Percentiles rank a stretch among this genome's conserved stretches.
These are phyloP conservation scores for Orgyia antiqua DNA, from an alignment of 2,888 invertebrate genomes.

Conservation along the genomic window DNA sequence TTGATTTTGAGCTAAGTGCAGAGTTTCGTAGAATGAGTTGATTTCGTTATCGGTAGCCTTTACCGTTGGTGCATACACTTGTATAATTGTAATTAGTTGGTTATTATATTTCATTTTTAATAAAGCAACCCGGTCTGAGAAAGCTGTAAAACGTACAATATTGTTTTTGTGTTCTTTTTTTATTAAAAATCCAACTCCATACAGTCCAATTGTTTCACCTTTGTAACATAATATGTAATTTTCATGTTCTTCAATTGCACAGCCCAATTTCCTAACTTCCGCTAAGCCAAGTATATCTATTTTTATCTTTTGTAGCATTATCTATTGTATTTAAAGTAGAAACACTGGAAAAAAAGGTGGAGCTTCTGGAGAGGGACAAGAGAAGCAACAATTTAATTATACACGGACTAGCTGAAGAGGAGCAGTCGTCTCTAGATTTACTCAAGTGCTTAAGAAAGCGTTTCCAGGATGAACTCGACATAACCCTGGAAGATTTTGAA, in stretches of 20 bases:
- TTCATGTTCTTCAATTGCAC: background rate
- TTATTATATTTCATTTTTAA: too few relatives aligned
- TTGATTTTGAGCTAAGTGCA: too few relatives aligned
- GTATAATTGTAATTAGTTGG: too few relatives aligned
- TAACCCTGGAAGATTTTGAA: background rate
- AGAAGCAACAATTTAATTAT: background rate
- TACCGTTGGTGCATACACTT: too few relatives aligned
- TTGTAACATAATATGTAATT: background rate
- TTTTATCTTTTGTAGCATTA: too few relatives aligned
- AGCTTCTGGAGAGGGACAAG: background rate
- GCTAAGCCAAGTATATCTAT: too few relatives aligned
- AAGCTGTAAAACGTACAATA: too few relatives aligned
- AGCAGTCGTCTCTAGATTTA: background rate
- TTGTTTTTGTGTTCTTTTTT: too few relatives aligned
- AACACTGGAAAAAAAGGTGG: background rate
- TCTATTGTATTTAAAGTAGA: background rate
- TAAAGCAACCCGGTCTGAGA: too few relatives aligned
- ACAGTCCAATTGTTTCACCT: background rate
- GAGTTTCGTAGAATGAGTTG: too few relatives aligned
- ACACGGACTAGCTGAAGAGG: background rate
- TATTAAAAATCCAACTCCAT: background rate
- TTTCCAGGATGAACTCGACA: background rate
- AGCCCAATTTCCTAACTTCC: constrained; percentile 1
- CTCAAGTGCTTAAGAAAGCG: background rate
- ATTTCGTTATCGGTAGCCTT: too few relatives aligned